These are phyloP conservation scores for Dromas ardeola DNA, from an alignment of 2,113 vertebrate species.

Conservation along the genomic window DNA sequence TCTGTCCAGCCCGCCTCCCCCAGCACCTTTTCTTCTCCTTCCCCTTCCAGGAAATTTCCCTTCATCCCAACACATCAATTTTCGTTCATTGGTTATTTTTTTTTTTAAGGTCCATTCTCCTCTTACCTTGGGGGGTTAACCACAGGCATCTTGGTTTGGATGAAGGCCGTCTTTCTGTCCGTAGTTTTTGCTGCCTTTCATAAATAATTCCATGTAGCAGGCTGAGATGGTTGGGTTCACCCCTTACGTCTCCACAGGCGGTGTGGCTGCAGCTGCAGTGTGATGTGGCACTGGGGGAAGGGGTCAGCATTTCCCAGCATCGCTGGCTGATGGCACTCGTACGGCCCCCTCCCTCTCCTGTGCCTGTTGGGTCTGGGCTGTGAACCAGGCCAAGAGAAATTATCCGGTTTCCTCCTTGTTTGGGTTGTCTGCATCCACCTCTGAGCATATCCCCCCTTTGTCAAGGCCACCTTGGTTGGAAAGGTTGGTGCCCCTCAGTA, in stretches of 20 bases:
- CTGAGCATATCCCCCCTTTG: not conserved
- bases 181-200: not conserved
- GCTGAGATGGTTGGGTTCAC: not conserved
- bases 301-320: not conserved
- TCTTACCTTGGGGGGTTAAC: not conserved
- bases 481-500: not conserved
- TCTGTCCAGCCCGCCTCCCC: not conserved
- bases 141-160: not conserved
- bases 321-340: not conserved
- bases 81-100: not conserved
- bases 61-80: not conserved
- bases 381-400: not conserved
- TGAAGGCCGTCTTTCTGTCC: not conserved
- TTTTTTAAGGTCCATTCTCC: not conserved
- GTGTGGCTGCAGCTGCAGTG: not conserved
- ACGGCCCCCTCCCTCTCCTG: not conserved
- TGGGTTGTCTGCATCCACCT: not conserved
- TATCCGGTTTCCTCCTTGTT: not conserved
- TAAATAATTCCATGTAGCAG: not conserved
- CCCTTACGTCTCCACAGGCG: fast-evolving
- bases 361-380: not conserved
- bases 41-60: not conserved
- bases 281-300: not conserved
- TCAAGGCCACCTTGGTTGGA: not conserved
- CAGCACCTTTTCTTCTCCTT: not conserved